Evolutionary conservation across 1,140 invertebrate genomes (phyloP), one percentile per base, ranked within the genome.

Genomic region (Papilio polytes): DNA sequence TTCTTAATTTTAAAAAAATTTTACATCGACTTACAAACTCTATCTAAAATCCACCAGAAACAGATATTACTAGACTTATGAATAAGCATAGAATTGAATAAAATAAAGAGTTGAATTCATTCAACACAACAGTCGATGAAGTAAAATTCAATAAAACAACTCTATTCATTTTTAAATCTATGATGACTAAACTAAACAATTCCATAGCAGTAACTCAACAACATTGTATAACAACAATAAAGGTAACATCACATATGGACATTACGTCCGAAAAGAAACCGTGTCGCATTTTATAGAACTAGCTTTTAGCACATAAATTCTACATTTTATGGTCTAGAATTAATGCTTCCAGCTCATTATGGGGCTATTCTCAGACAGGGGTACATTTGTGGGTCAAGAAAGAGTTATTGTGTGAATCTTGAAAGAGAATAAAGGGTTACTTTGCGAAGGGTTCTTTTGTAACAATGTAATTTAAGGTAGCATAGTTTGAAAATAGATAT

Each of bases 301-400:
- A 89, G 88, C 83, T 88, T 79, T 56, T 78, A 82, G 81, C 63
- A 81, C 87, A 92, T 94, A 94, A 94, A 94, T 94, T 94, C 85
- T 83, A 82, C 83, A 94, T 82, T 94, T 94, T 94, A 94, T 94
- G 90, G 88, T 80, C 90, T 93, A 94, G 92, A 94, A 92, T 91
- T 94, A 93, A 94, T 92, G 86, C 85, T 82, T 81, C 82, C 83
- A 83, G 81, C 88, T 94, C 93, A 94, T 94, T 94, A 94, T 89
- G 81, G 77, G 89, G 87, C 88, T 89, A 93, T 94, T 94, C 92
- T 94, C 92, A 81, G 80, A 87, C 79, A 83, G 85, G 88, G 88
- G 87, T 90, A 88, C 91, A 89, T 90, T 92, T 92, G 89, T 92
- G 92, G 93, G 91, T 93, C 92, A 94, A 94, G 89, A 85, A 92